These are phyloP conservation scores for Entelurus aequoreus DNA, from an alignment of 2,113 vertebrate species.

Conservation along the genomic window DNA sequence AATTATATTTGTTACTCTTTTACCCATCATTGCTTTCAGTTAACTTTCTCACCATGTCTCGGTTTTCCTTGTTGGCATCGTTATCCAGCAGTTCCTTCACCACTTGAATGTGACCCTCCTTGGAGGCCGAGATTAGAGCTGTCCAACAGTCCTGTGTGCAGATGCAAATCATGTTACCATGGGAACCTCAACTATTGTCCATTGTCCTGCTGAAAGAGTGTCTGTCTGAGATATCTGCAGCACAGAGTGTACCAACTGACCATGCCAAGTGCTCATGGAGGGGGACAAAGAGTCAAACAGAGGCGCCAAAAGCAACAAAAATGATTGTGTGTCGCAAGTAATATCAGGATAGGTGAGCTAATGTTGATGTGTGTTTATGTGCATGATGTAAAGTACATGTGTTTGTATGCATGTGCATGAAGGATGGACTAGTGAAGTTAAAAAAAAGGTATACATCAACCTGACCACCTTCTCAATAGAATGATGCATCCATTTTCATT, in stretches of 20 bases:
- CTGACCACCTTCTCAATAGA: conserved; percentile 14
- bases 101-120: conserved; percentile 86
- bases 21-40: neutral
- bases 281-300: conserved; percentile 23
- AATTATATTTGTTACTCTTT: neutral
- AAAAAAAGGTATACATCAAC: conserved; percentile 36
- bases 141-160: conserved; percentile 92
- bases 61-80: conserved; percentile 86
- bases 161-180: conserved; percentile 27
- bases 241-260: conserved; percentile 62
- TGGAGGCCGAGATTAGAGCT: conserved; percentile 90
- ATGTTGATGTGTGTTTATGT: conserved; percentile 24
- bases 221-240: conserved; percentile 3
- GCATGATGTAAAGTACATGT: conserved; percentile 15
- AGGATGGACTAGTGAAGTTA: conserved; percentile 29
- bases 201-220: conserved; percentile 7
- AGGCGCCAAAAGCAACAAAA: conserved; percentile 4
- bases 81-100: conserved; percentile 84
- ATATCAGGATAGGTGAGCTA: conserved; percentile 38
- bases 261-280: conserved; percentile 71
- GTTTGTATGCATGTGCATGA: conserved; percentile 4
- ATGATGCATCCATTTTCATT: neutral
- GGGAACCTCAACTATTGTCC: conserved; percentile 19
- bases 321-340: conserved; percentile 11
- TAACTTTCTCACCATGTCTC: conserved; percentile 83